These are phyloP conservation scores for Andrena flavipes DNA, from an alignment of 2,888 invertebrate genomes.

Conservation along the genomic window DNA sequence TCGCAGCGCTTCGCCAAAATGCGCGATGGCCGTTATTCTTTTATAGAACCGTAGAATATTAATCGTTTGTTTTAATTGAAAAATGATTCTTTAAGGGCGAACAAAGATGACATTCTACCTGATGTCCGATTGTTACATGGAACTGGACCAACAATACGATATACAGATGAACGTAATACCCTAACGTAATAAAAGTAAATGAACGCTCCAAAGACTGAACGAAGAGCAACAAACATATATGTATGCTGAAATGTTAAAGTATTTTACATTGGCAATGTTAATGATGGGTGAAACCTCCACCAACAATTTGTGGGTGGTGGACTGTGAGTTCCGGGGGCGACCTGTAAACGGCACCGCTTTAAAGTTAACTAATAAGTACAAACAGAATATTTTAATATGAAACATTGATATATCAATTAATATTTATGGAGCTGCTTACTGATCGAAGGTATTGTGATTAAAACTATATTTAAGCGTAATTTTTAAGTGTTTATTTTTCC, in stretches of 20 bases:
- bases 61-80: not conserved
- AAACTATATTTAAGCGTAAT: conserved; percentile 31
- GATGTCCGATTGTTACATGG: conserved; percentile 96
- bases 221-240: conserved; percentile 8
- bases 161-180: conserved; percentile 84
- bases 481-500: conserved; percentile 47
- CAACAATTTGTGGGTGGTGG: too few species aligned
- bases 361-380: conserved; percentile 3
- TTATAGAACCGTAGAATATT: not conserved
- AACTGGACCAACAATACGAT: conserved; percentile 95
- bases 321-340: too few species aligned
- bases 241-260: conserved; percentile 11
- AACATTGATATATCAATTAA: conserved; percentile 14
- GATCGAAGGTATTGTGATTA: conserved; percentile 11
- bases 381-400: conserved; percentile 30
- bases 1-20: too few species aligned
- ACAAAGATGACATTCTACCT: conserved; percentile 92
- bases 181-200: conserved; percentile 30
- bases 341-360: too few species aligned
- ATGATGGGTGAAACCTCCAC: too few species aligned
- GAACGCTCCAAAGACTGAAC: conserved; percentile 25
- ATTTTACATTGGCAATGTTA: not conserved
- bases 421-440: conserved; percentile 21
- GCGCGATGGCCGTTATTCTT: not conserved
- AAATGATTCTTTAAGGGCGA: conserved; percentile 86